phyloP scores from a whole-genome alignment of 2,797 vertebrate species.

The Falco naumanni region DNA sequence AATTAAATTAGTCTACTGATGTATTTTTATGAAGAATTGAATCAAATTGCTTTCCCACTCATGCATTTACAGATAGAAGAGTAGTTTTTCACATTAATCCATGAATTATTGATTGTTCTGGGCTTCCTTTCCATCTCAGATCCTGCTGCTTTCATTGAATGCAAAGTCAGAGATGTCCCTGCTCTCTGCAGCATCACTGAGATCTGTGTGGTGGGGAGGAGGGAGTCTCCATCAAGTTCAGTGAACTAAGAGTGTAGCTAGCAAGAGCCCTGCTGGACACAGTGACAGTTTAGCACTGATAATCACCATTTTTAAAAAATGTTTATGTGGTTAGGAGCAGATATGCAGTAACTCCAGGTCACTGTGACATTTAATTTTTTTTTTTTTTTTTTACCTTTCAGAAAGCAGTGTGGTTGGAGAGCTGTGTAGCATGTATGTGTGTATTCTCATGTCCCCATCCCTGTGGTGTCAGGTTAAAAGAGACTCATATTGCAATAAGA shows the following conservation, averaged over 20 bases:
- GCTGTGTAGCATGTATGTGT: background rate
- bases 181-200: background rate
- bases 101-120: background rate
- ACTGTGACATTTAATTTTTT: background rate
- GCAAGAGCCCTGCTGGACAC: background rate
- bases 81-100: background rate
- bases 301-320: background rate
- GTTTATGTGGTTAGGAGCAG: background rate
- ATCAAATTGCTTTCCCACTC: background rate
- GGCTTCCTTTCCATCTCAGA: background rate
- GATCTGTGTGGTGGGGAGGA: accelerated
- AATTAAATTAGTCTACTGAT: background rate
- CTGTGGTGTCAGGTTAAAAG: background rate
- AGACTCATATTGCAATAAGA: background rate
- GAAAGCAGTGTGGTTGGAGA: background rate
- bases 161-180: background rate
- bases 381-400: background rate
- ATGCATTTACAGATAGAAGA: background rate
- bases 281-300: background rate
- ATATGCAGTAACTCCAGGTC: background rate
- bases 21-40: background rate
- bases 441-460: background rate
- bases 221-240: background rate
- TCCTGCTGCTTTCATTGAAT: background rate
- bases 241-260: background rate